A percentile compares a stretch with the other conserved stretches of the same genome.
Evolutionary conservation across 2,113 vertebrate genomes (phyloP).

Genomic region (Microcebus tavaratra): DNA sequence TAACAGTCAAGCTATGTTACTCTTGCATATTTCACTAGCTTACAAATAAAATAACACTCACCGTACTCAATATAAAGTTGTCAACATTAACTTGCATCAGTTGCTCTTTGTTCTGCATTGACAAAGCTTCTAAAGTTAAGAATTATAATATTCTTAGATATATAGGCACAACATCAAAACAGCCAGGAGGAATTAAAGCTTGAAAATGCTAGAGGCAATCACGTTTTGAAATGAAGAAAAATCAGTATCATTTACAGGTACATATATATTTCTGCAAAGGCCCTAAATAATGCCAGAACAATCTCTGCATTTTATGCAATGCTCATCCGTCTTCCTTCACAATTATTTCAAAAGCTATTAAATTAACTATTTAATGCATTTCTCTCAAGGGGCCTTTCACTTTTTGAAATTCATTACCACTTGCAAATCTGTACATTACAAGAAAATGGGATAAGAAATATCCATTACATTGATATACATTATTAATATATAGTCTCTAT

Average conservation of each 20-base stretch:
- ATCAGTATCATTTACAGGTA: constrained; percentile 62
- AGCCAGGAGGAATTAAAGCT: constrained; percentile 52
- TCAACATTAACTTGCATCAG: constrained; percentile 68
- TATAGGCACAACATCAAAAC: constrained; percentile 69
- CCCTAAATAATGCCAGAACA: constrained; percentile 60
- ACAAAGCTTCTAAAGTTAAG: constrained; percentile 65
- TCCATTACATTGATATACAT: background rate
- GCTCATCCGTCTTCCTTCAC: constrained; percentile 57
- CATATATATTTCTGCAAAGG: constrained; percentile 47
- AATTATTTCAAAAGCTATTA: constrained; percentile 80
- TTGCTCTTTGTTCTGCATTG: constrained; percentile 55
- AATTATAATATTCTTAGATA: constrained; percentile 61
- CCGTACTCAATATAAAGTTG: constrained; percentile 65
- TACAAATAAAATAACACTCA: constrained; percentile 64
- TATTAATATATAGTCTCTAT: constrained; percentile 31
- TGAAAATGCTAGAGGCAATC: constrained; percentile 63
- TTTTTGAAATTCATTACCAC: constrained; percentile 51
- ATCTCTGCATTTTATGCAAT: constrained; percentile 55
- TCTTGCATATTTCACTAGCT: constrained; percentile 62
- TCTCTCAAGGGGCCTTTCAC: constrained; percentile 3
- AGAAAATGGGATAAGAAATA: constrained; percentile 48
- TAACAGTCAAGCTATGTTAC: constrained; percentile 57
- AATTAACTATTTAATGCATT: constrained; percentile 64
- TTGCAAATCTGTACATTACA: constrained; percentile 52
- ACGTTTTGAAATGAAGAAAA: constrained; percentile 64